Conservation (phyloP, 2,113 vertebrate genomes). For the Desmodus rotundus region DNA sequence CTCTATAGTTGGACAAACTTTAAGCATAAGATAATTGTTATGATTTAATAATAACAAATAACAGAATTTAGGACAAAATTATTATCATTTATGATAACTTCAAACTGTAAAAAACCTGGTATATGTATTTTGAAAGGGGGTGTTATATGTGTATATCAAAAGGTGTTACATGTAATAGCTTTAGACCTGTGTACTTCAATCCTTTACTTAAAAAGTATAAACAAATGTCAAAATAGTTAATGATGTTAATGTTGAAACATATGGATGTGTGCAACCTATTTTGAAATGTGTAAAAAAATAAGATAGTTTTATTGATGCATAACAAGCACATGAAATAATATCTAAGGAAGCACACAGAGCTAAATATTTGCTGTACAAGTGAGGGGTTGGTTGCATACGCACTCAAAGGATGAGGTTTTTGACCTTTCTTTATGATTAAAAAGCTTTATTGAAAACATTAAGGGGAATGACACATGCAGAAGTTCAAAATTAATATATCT, state of each 20-base stretch:
- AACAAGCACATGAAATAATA: not conserved
- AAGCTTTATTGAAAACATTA: not conserved
- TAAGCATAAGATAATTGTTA: not conserved
- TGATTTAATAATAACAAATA: not conserved
- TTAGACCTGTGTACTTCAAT: not conserved
- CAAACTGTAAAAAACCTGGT: not conserved
- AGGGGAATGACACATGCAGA: not conserved
- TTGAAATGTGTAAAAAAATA: not conserved
- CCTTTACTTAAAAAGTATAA: not conserved
- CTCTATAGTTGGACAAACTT: not conserved
- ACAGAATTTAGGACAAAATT: not conserved
- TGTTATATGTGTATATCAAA: not conserved
- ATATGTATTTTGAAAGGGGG: not conserved
- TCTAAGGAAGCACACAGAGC: not conserved
- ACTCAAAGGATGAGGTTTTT: not conserved
- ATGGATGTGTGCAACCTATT: not conserved
- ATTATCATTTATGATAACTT: not conserved
- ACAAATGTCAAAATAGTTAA: not conserved
- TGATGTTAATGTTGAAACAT: not conserved
- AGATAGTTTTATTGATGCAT: not conserved
- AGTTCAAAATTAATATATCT: not conserved
- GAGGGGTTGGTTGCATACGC: not conserved
- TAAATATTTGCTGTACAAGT: not conserved
- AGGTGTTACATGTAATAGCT: not conserved
- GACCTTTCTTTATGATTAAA: not conserved